Evolutionary conservation across 2,797 vertebrate species (phyloP).

Genomic region (Cheirogaleus major): DNA sequence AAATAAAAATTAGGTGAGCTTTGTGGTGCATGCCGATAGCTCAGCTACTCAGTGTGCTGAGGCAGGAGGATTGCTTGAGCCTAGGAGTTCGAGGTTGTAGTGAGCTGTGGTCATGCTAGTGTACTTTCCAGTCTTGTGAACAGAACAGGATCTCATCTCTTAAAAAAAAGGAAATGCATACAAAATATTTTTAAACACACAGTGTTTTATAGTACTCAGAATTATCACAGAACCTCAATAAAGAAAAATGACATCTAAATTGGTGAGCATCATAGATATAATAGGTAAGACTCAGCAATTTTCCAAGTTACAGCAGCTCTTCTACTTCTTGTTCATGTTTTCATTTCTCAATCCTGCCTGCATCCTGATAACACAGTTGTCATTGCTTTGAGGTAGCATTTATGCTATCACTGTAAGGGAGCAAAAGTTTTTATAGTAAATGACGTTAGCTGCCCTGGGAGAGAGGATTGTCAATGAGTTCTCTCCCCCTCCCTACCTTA

Average conservation of each 20-base stretch:
- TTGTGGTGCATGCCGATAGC: neutral
- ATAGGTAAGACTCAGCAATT: neutral
- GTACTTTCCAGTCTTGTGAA: neutral
- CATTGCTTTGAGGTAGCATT: neutral
- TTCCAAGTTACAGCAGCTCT: neutral
- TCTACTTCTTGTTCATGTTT: constrained; percentile 28
- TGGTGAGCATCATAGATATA: neutral
- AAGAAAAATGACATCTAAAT: neutral
- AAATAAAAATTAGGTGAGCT: neutral
- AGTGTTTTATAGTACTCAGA: neutral
- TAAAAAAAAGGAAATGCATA: neutral
- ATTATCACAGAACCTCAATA: constrained; percentile 13
- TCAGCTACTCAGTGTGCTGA: neutral
- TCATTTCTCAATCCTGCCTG: constrained; percentile 51
- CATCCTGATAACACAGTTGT: constrained; percentile 13
- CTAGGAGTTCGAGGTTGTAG: neutral
- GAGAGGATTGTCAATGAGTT: neutral
- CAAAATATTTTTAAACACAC: neutral
- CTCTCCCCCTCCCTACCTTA: neutral
- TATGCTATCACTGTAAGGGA: neutral
- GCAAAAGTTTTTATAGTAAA: neutral
- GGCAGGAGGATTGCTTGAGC: neutral
- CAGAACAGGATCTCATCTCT: neutral
- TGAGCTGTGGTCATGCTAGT: neutral
- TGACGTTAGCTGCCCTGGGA: neutral